Evolutionary conservation across 2,797 vertebrate species (phyloP).

Genomic region (Lacerta agilis): DNA sequence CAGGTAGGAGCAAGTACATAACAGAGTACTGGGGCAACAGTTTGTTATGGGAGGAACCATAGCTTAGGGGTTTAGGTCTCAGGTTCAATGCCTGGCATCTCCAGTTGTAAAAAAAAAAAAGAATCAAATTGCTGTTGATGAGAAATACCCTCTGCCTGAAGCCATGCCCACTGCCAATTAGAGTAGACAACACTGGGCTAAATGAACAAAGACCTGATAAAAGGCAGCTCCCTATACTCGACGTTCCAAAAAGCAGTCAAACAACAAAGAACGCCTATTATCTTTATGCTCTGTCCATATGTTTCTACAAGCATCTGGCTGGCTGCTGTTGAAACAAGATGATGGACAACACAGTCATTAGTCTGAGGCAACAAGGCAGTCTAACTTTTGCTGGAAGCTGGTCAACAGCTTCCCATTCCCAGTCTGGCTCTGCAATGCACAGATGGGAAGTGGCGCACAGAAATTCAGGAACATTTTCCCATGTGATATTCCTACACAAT

Average conservation of each 20-base stretch:
- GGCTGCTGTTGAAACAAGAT: neutral
- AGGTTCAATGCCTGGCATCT: neutral
- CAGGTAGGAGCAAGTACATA: neutral
- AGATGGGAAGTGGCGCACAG: neutral
- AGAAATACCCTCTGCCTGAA: neutral
- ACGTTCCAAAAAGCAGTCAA: too few species aligned
- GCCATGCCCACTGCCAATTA: too few species aligned
- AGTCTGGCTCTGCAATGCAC: neutral
- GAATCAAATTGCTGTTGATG: neutral
- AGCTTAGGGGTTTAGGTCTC: neutral
- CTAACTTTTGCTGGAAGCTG: neutral
- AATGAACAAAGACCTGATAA: too few species aligned
- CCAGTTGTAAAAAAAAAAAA: neutral
- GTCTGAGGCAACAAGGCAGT: too few species aligned
- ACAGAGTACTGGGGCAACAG: neutral
- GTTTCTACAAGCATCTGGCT: neutral
- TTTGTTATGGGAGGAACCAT: neutral
- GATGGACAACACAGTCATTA: neutral
- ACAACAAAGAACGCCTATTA: too few species aligned
- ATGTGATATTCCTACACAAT: neutral
- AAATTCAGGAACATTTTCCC: neutral
- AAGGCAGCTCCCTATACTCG: too few species aligned
- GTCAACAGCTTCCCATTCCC: neutral
- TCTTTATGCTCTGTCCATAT: neutral
- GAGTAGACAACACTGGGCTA: neutral